Conservation (phyloP, 2,113 vertebrate species). For the Prunella himalayana region DNA sequence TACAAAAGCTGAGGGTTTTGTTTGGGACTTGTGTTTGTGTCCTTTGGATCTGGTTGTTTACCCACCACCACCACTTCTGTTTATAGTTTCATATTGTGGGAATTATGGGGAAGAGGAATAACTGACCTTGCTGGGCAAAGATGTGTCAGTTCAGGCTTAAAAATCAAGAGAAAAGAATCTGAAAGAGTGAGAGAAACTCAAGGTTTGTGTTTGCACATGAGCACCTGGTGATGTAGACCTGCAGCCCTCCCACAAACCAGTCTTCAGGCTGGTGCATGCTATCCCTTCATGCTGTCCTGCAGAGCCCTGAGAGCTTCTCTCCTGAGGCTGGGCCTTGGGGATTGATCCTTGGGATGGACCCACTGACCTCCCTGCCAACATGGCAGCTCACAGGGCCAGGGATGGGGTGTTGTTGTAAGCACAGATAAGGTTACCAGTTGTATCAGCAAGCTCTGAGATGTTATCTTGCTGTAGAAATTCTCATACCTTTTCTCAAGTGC, state of each 20-base stretch:
- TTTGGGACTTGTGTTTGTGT: neutral
- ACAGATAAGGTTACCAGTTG: too few relatives aligned
- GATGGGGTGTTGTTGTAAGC: too few relatives aligned
- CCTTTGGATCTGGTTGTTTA: neutral
- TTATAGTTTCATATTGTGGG: neutral
- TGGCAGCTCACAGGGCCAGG: fast-evolving
- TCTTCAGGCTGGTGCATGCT: neutral
- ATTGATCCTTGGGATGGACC: neutral
- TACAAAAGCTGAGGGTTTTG: neutral
- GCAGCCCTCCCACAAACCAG: neutral
- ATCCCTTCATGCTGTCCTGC: neutral
- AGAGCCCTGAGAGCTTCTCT: neutral
- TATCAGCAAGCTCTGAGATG: too few relatives aligned
- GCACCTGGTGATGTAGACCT: neutral
- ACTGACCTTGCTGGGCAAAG: neutral
- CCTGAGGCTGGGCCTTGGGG: neutral
- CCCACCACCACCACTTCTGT: neutral
- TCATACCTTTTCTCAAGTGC: too few relatives aligned
- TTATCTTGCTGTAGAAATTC: too few relatives aligned
- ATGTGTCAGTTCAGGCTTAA: neutral
- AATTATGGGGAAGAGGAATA: neutral
- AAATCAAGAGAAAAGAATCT: neutral
- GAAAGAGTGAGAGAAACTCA: neutral
- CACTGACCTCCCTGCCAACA: neutral
- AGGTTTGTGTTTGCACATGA: neutral